These are phyloP conservation scores for Platysteira castanea DNA, from an alignment of 2,113 vertebrate genomes.

Conservation along the genomic window DNA sequence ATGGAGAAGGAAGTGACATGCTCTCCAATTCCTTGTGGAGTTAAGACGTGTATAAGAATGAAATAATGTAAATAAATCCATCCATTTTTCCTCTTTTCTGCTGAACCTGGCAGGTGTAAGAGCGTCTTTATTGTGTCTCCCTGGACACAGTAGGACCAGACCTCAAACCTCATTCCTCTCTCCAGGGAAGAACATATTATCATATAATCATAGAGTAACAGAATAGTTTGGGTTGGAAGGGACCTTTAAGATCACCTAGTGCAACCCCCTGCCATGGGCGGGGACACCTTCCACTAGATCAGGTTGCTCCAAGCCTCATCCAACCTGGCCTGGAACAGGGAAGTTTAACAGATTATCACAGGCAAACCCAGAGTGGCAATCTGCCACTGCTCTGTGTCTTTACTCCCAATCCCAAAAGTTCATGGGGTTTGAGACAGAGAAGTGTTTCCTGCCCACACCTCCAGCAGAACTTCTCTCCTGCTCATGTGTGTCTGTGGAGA, in stretches of 20 bases:
- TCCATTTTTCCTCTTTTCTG: too few species aligned
- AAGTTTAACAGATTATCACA: neutral
- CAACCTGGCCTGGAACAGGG: neutral
- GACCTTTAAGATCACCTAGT: neutral
- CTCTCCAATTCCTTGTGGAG: too few species aligned
- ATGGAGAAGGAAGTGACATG: too few species aligned
- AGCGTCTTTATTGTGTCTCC: too few species aligned
- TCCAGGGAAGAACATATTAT: neutral
- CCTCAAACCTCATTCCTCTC: neutral
- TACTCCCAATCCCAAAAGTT: neutral
- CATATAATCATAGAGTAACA: neutral
- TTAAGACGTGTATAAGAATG: too few species aligned
- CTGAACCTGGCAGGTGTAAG: too few species aligned
- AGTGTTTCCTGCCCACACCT: neutral
- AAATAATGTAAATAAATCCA: too few species aligned
- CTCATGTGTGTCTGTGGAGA: too few species aligned
- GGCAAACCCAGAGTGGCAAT: neutral
- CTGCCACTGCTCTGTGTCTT: neutral
- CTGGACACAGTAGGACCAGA: too few species aligned
- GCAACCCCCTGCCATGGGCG: neutral
- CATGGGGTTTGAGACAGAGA: fast-evolving
- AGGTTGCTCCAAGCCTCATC: neutral
- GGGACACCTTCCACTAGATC: neutral
- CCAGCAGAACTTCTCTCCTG: neutral
- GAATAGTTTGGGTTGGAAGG: neutral